Base-by-base conservation (phyloP, 1,140 invertebrate genomes). In the Onthophagus taurus region DNA sequence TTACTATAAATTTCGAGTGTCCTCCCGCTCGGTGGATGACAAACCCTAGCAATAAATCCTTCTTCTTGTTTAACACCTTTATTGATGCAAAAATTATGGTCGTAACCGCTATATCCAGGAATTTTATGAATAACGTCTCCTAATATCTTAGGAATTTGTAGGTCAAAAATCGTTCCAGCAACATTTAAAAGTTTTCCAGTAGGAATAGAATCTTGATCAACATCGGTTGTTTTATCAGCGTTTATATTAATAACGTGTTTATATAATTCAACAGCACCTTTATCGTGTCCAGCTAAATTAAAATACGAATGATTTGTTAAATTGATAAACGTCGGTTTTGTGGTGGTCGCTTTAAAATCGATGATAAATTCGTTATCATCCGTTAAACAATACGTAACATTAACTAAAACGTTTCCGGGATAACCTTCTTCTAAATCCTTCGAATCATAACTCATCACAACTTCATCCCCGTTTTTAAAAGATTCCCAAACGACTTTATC, bases 281-380 rank as follows among this genome's bases (percentile, higher is more conserved):
- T 59, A 63, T 72, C 75, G 63, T 93, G 85, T 3, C 91, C 91
- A 44, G 80, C 87, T 21, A 97, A 67, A 68, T 97, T 97, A 60
- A 96, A 96, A 63, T 95, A 97, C 4, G 85, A 76, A 62, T 97
- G 93, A 65, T 94, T 95, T 0, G 90, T 89, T 29, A 97, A 65
- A 65, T 93, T 96, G 1, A 97, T 75, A 2, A 86, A 79, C 0
- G 90, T 94, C 5, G 81, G 70, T 59, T 84, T 84, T 0, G 76
- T 82, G 0, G 81, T 77, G 4, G 71, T 76, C 0, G 88, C 84
- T 44, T 72, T 70, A 64, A 87, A 89, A 13, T 77, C 65, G 3
- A 96, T 73, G 7, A 70, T 60, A 1, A 96, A 66, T 45, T 76
- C 72, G 51, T 88, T 83, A 31, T 86, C 75, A 12, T 77, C 68